These are phyloP conservation scores for Malaclemys terrapin DNA, from an alignment of 2,113 vertebrate species.

Conservation along the genomic window DNA sequence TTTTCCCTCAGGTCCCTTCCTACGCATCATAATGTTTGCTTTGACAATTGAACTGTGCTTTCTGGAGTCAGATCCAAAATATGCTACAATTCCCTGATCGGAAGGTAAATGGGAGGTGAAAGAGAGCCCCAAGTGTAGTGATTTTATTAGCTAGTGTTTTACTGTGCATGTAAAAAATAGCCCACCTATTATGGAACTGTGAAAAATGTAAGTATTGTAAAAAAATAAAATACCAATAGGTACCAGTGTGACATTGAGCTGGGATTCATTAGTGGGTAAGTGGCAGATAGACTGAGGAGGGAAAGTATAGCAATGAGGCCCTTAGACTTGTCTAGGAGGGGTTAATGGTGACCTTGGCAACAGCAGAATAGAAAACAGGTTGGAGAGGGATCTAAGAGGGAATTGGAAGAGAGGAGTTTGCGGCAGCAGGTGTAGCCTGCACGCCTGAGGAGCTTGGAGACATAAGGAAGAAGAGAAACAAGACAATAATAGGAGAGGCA, in stretches of 20 bases:
- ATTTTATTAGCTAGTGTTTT: not conserved
- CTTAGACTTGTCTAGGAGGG: not conserved
- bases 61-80: not conserved
- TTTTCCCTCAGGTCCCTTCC: not conserved
- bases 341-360: not conserved
- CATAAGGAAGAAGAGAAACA: not conserved
- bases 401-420: not conserved
- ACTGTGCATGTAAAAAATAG: not conserved
- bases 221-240: not conserved
- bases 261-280: not conserved
- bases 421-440: accelerated
- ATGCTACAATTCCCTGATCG: not conserved
- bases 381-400: not conserved
- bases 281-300: not conserved
- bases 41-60: not conserved
- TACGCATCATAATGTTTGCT: not conserved
- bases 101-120: not conserved
- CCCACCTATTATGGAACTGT: not conserved
- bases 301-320: not conserved
- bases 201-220: not conserved
- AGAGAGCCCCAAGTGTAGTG: not conserved
- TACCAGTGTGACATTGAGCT: not conserved
- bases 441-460: not conserved
- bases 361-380: not conserved
- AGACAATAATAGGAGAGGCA: not conserved